Evolutionary conservation across 2,888 invertebrate genomes (phyloP), one percentile per base, ranked within the genome.

Genomic region (Plagodis dolabraria): DNA sequence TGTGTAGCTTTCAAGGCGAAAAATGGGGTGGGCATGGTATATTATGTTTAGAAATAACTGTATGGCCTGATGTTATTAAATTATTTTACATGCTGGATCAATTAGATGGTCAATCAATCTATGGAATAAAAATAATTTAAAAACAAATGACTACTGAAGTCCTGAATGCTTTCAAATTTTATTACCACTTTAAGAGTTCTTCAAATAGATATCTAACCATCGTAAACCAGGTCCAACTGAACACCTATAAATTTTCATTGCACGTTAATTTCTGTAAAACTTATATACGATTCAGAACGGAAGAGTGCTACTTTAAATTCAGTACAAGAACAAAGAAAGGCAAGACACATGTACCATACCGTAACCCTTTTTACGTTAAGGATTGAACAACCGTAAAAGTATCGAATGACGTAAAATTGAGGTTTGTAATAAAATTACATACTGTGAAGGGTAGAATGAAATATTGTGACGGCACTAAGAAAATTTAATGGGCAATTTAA

Each of bases 361-460:
- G 80, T 77, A 85, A 88, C 87, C 89, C 88, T 86, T 87, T 60
- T 86, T 82, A 86, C 81, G 79, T 80, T 84, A 80, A 80, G 82
- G 80, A 78, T 81, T 80, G 83, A 86, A 85, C 81, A 80, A 71
- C 85, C 85, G 84, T 89, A 87, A 89, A 87, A 85, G 87, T 86
- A 89, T n/a, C n/a, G 82, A 84, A 79, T 82, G 77, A 82, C 86
- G 80, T 88, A 89, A 88, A 87, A 82, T 86, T 85, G 80, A 86
- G 83, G 86, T 85, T 66, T 53, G 77, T 85, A 87, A 86, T 89
- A 86, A 88, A 88, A 86, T 85, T 82, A 86, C 85, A 77, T 74
- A 78, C 75, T 82, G 76, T 84, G 75, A 82, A 82, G 79, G 82
- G 80, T 69, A 79, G 79, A 85, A 87, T 86, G 86, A 86, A 87